A percentile compares a stretch with the other conserved stretches of the same genome.
phyloP scores from a whole-genome alignment of 1,140 invertebrate genomes.

The Paramacrobiotus metropolitanus region DNA sequence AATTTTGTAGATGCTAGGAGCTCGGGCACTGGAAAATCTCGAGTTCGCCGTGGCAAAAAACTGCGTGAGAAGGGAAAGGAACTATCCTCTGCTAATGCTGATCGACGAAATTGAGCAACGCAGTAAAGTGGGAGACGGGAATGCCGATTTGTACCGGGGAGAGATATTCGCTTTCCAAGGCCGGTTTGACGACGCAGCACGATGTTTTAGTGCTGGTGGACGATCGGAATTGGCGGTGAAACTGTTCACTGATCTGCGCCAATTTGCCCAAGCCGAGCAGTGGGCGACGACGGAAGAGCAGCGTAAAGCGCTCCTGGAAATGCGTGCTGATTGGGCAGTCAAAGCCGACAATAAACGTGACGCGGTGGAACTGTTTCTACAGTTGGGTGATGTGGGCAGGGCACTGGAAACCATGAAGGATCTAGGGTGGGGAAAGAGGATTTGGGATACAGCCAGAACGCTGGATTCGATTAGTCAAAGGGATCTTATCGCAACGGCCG shows the following conservation, averaged over 20 bases:
- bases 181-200: background rate
- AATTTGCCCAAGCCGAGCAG: background rate
- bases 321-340: background rate
- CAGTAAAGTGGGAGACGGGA: background rate
- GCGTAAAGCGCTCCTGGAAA: background rate
- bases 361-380: background rate
- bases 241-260: background rate
- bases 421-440: background rate
- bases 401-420: background rate
- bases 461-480: background rate
- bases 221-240: background rate
- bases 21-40: background rate
- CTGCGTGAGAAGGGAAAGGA: background rate
- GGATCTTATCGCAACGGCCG: background rate
- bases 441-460: background rate
- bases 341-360: background rate
- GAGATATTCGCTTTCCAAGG: background rate
- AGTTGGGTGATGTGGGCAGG: background rate
- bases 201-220: background rate
- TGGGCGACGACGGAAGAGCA: background rate
- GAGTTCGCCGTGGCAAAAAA: background rate
- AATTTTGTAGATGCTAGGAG: background rate
- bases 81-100: background rate
- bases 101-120: conserved; percentile 3
- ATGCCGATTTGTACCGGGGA: background rate